Evolutionary conservation across 2,113 vertebrate genomes (phyloP).

Genomic region (Phaethon lepturus): DNA sequence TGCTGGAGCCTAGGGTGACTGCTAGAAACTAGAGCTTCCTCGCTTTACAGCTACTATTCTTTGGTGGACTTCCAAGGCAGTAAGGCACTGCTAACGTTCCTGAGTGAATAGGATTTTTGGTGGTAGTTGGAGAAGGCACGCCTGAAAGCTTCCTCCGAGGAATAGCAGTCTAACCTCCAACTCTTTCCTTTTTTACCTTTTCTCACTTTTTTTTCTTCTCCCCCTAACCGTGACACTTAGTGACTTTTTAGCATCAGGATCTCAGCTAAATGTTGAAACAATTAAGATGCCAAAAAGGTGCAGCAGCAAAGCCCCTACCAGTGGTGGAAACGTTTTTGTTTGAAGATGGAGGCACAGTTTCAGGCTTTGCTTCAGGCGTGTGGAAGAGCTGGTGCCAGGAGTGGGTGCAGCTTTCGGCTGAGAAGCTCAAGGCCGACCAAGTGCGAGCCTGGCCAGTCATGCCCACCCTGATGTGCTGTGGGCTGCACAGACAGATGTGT

Average conservation of each 20-base stretch:
- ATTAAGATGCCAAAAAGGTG: neutral
- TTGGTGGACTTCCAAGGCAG: neutral
- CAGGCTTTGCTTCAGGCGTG: neutral
- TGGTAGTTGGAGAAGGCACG: neutral
- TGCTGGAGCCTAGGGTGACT: neutral
- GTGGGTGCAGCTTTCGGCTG: neutral
- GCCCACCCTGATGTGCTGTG: neutral
- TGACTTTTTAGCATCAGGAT: neutral
- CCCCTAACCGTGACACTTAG: too few relatives aligned
- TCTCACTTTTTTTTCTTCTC: neutral
- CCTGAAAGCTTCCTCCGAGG: neutral
- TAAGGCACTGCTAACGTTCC: neutral
- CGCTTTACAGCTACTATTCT: neutral
- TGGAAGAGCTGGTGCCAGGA: neutral
- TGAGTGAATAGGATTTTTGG: neutral
- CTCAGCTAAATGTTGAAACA: neutral
- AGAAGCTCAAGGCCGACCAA: neutral
- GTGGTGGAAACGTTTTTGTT: neutral
- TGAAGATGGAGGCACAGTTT: neutral
- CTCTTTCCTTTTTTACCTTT: neutral
- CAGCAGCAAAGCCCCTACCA: neutral
- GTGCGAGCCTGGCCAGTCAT: too few relatives aligned
- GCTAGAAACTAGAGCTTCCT: neutral
- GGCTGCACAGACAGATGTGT: accelerated
- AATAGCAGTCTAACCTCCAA: neutral